Percentiles rank a stretch among this genome's conserved stretches.
phyloP scores from a whole-genome alignment of 30 jellyfish, hydroid and myxozoan species.

The Aurelia sp. region DNA sequence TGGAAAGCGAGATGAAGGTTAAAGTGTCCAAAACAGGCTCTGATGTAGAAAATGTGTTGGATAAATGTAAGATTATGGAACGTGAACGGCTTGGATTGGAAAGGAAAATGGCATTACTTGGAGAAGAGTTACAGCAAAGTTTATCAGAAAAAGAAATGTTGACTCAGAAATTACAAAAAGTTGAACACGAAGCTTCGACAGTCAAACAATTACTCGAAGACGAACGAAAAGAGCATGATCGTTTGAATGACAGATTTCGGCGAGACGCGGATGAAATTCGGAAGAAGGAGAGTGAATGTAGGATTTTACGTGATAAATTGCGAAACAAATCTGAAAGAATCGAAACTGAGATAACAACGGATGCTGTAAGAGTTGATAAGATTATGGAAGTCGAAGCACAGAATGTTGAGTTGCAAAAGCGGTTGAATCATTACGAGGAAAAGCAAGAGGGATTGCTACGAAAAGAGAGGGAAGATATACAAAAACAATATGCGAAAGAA shows the following conservation, averaged over 20 bases:
- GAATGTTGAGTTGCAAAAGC: slow-evolving; percentile 54
- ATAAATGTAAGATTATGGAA: slow-evolving; percentile 66
- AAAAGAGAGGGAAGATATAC: slow-evolving; percentile 67
- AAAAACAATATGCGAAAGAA: slow-evolving; percentile 81
- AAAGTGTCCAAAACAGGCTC: slow-evolving; percentile 30
- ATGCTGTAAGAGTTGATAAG: slow-evolving; percentile 57
- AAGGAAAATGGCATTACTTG: slow-evolving; percentile 42
- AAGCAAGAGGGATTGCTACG: slow-evolving; percentile 24
- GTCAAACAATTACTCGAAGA: slow-evolving; percentile 63
- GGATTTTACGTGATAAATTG: slow-evolving; percentile 41
- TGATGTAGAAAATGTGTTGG: slow-evolving; percentile 49
- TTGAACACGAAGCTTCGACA: slow-evolving; percentile 52
- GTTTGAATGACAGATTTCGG: slow-evolving; percentile 74
- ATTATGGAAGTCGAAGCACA: slow-evolving; percentile 56
- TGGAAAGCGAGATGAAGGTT: slow-evolving; percentile 27
- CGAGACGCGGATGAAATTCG: slow-evolving; percentile 94
- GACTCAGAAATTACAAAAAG: slow-evolving; percentile 21
- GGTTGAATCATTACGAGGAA: slow-evolving; percentile 39
- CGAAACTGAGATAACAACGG: slow-evolving; percentile 23
- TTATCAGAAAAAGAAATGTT: slow-evolving; percentile 33
- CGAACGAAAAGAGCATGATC: slow-evolving; percentile 83
- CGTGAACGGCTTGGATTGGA: slow-evolving; percentile 74
- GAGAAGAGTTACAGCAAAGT: slow-evolving; percentile 52
- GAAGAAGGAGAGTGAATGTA: slow-evolving; percentile 77
- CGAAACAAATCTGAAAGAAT: slow-evolving; percentile 38